phyloP scores from a whole-genome alignment of 35 echinoderm and acorn worm genomes.

The Heliocidaris erythrogramma region DNA sequence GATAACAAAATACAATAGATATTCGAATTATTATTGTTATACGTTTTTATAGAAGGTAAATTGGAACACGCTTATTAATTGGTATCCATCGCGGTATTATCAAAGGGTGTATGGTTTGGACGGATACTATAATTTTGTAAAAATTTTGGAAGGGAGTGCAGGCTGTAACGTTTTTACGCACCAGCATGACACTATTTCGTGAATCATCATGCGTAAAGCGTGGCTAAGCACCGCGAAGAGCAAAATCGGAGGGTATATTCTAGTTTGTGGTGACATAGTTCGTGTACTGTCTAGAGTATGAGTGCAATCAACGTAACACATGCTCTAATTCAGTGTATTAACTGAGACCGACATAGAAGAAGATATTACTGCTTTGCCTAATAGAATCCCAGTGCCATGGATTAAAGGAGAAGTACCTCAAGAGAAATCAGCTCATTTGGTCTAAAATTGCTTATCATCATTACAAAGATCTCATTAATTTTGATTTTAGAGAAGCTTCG shows the following conservation, averaged over 20 bases:
- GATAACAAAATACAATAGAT: not conserved
- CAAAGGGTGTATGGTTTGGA: not conserved
- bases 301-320: not conserved
- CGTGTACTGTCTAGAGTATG: not conserved
- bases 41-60: not conserved
- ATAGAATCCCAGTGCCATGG: not conserved
- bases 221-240: not conserved
- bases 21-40: not conserved
- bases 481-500: not conserved
- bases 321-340: not conserved
- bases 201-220: not conserved
- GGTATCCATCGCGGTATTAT: not conserved
- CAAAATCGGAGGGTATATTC: not conserved
- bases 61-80: not conserved
- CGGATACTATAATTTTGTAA: not conserved
- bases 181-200: not conserved
- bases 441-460: not conserved
- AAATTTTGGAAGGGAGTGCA: not conserved
- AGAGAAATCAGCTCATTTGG: not conserved
- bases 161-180: not conserved
- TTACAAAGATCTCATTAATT: constrained; percentile 1
- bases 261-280: not conserved
- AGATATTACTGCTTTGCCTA: not conserved
- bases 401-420: not conserved
- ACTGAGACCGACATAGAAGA: not conserved